phyloP scores from a whole-genome alignment of 2,888 invertebrate species.

The Eupithecia subumbrata region DNA sequence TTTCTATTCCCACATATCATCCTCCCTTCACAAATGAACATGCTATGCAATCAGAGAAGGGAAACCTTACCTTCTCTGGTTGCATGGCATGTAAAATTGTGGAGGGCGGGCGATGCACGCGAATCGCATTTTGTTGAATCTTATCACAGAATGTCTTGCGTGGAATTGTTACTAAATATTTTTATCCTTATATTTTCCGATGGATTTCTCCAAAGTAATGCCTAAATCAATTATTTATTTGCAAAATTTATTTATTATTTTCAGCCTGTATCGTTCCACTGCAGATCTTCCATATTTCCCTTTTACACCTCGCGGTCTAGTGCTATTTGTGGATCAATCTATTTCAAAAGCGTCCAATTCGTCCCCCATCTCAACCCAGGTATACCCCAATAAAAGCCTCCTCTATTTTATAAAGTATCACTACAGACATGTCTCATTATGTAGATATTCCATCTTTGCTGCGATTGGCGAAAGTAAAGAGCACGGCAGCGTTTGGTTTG shows the following conservation, averaged over 20 bases:
- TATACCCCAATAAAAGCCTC: neutral
- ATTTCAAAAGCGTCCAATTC: neutral
- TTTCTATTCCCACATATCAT: neutral
- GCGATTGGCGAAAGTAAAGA: constrained; percentile 45
- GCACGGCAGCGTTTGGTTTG: constrained; percentile 29
- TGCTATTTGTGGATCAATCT: neutral
- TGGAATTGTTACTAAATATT: too few species aligned
- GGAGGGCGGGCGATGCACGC: too few species aligned
- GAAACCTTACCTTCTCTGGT: too few species aligned
- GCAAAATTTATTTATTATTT: neutral
- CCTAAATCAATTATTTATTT: too few species aligned
- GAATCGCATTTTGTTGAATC: too few species aligned
- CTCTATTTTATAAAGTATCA: constrained; percentile 5
- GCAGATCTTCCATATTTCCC: neutral
- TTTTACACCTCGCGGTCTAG: neutral
- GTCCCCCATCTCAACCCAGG: neutral
- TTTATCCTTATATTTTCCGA: too few species aligned
- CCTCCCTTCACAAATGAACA: too few species aligned
- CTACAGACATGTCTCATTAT: constrained; percentile 41
- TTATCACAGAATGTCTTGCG: too few species aligned
- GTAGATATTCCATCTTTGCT: constrained; percentile 65
- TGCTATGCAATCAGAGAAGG: too few species aligned
- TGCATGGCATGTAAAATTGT: too few species aligned
- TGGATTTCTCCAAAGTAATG: too few species aligned
- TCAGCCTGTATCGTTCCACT: neutral